Conservation (phyloP, 2,888 invertebrate species). For the Agrotis segetum region DNA sequence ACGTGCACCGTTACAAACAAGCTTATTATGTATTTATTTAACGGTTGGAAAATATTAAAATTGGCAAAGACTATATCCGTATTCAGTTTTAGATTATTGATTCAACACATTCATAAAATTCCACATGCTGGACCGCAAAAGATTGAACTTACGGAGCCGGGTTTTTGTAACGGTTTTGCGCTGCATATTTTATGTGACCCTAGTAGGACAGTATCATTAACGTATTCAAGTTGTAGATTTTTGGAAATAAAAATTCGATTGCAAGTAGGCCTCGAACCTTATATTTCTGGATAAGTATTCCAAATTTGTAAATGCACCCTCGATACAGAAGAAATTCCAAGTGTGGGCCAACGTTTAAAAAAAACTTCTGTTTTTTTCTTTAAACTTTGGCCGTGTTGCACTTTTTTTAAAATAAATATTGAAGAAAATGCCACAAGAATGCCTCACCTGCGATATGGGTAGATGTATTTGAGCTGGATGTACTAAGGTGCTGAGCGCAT, state of each 20-base stretch:
- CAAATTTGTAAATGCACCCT: too few relatives aligned
- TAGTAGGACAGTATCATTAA: too few relatives aligned
- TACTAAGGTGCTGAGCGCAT: slow-evolving; percentile 80
- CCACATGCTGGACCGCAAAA: background rate
- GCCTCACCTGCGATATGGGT: slow-evolving; percentile 85
- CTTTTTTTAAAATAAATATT: too few relatives aligned
- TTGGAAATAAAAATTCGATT: too few relatives aligned
- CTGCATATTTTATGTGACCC: background rate
- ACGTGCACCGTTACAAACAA: slow-evolving; percentile 18
- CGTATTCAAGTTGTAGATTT: too few relatives aligned
- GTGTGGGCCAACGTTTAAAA: too few relatives aligned
- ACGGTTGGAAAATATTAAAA: slow-evolving; percentile 10
- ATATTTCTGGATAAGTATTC: too few relatives aligned
- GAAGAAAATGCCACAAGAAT: slow-evolving; percentile 11
- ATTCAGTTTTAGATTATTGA: slow-evolving; percentile 10
- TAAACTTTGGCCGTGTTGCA: too few relatives aligned
- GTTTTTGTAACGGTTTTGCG: background rate
- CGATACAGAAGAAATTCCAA: too few relatives aligned
- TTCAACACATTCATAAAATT: slow-evolving; percentile 18
- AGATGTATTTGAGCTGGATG: slow-evolving; percentile 89
- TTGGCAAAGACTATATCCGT: background rate
- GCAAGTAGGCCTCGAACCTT: too few relatives aligned
- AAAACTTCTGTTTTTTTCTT: too few relatives aligned
- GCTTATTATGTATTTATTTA: slow-evolving; percentile 19
- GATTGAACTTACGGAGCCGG: background rate